A percentile compares a stretch with the other conserved stretches of the same genome.
Evolutionary conservation across 2,888 invertebrate species (phyloP).

Genomic region (Calliopum simillimum): DNA sequence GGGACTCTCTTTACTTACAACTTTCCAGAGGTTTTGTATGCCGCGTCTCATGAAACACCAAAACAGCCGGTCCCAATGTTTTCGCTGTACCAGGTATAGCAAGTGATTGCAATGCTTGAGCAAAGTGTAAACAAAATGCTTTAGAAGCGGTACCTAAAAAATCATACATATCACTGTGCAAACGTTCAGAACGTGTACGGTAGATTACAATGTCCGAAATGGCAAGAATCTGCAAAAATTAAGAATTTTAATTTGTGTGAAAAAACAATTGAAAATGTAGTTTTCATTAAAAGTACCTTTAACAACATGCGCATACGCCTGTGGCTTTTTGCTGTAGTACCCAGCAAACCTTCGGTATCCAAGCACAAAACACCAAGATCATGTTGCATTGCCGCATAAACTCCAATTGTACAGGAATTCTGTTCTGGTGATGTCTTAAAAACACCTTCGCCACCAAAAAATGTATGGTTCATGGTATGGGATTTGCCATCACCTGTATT

Average conservation of each 20-base stretch:
- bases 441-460: constrained; percentile 74
- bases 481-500: constrained; percentile 89
- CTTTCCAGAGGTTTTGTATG: constrained; percentile 76
- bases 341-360: constrained; percentile 85
- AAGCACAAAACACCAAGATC: constrained; percentile 75
- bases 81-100: constrained; percentile 64
- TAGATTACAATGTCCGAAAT: constrained; percentile 85
- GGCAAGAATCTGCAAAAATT: constrained; percentile 73
- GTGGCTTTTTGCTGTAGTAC: constrained; percentile 65
- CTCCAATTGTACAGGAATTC: constrained; percentile 81
- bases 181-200: constrained; percentile 78
- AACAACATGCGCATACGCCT: constrained; percentile 74
- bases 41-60: constrained; percentile 84
- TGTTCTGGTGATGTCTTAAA: constrained; percentile 67
- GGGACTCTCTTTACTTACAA: too few species aligned
- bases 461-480: constrained; percentile 79
- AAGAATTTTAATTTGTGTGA: not conserved
- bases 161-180: constrained; percentile 81
- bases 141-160: constrained; percentile 82
- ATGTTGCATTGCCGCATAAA: constrained; percentile 81
- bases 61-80: constrained; percentile 78
- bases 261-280: constrained; percentile 20
- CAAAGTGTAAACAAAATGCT: constrained; percentile 80
- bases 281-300: constrained; percentile 68
- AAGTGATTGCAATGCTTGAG: constrained; percentile 68